A percentile compares a stretch with the other conserved stretches of the same genome.
Conservation (phyloP, 2,113 vertebrate species). For the Antechinus flavipes region DNA sequence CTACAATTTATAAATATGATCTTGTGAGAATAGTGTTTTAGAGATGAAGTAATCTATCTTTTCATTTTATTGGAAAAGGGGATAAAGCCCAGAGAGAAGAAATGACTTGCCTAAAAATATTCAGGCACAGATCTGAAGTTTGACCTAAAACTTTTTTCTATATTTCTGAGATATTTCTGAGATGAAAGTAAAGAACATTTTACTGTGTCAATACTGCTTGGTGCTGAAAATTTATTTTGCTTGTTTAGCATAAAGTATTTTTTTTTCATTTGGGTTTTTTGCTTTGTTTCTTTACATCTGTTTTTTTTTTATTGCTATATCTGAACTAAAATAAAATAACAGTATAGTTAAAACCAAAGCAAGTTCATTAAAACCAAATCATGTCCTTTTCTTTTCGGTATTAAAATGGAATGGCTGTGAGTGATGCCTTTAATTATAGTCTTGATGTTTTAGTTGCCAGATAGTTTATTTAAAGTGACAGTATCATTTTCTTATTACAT, state of each 20-base stretch:
- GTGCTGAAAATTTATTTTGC: slow-evolving; percentile 19
- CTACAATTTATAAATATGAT: background rate
- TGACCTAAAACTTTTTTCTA: background rate
- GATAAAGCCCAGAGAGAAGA: background rate
- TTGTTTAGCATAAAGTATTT: background rate
- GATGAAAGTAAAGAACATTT: background rate
- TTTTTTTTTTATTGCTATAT: slow-evolving; percentile 35
- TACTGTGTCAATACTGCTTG: background rate
- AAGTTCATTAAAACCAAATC: slow-evolving; percentile 70
- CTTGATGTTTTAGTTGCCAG: slow-evolving; percentile 58
- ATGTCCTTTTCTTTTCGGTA: slow-evolving; percentile 56
- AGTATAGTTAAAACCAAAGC: slow-evolving; percentile 54
- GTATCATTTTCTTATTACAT: slow-evolving; percentile 67
- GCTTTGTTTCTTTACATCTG: background rate
- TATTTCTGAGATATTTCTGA: background rate
- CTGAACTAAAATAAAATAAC: slow-evolving; percentile 35
- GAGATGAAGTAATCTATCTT: background rate
- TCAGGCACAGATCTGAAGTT: background rate
- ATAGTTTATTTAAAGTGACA: slow-evolving; percentile 75
- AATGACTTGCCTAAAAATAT: background rate
- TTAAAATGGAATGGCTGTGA: slow-evolving; percentile 66
- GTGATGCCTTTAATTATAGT: slow-evolving; percentile 73
- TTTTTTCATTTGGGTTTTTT: background rate
- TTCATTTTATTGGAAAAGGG: background rate
- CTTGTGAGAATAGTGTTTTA: background rate